These are phyloP conservation scores for Galago senegalensis DNA, from an alignment of 2,797 vertebrate species.

Conservation along the genomic window DNA sequence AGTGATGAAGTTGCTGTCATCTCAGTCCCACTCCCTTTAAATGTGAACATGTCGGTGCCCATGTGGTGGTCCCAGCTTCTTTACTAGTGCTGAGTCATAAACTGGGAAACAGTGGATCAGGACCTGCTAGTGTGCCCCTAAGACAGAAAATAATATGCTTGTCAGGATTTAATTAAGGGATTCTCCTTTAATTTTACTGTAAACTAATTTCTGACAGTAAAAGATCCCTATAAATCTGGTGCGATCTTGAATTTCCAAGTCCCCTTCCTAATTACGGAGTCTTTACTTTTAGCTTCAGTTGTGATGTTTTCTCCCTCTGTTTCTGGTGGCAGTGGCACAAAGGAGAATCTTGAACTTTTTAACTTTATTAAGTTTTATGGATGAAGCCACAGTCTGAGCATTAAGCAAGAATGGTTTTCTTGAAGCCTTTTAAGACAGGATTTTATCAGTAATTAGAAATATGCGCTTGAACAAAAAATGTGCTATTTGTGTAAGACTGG, in stretches of 20 bases:
- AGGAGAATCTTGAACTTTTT: background rate
- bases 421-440: background rate
- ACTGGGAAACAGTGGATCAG: background rate
- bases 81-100: background rate
- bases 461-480: constrained; percentile 12
- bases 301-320: background rate
- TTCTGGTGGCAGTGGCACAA: background rate
- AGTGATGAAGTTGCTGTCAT: background rate
- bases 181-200: background rate
- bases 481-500: constrained; percentile 2
- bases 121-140: background rate
- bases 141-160: background rate
- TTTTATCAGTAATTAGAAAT: constrained; percentile 56
- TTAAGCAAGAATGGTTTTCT: background rate
- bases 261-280: background rate
- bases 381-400: background rate
- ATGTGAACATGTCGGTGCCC: background rate
- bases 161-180: background rate
- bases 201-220: background rate
- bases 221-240: background rate
- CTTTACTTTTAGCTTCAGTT: background rate
- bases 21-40: background rate
- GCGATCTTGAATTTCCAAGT: background rate
- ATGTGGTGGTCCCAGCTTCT: background rate
- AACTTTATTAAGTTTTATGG: background rate